phyloP scores from a whole-genome alignment of 2,888 invertebrate species.

The Pemphredon lugubris region DNA sequence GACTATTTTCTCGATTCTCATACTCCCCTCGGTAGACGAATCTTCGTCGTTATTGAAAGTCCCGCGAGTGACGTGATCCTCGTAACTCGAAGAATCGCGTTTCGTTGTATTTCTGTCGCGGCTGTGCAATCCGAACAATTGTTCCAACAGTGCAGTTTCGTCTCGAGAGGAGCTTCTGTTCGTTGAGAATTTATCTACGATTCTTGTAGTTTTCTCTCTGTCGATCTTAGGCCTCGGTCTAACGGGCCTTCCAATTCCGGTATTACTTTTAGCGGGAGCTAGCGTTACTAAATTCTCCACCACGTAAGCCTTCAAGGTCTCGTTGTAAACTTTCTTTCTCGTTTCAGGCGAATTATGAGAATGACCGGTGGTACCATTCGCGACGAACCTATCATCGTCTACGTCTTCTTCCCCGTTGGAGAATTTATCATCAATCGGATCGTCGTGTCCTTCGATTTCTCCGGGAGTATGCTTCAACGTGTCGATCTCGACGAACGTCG shows the following conservation, averaged over 20 bases:
- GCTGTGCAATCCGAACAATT: constrained; percentile 66
- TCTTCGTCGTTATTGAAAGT: neutral
- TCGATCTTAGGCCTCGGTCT: constrained; percentile 84
- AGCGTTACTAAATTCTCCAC: constrained; percentile 84
- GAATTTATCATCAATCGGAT: neutral
- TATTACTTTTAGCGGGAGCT: constrained; percentile 90
- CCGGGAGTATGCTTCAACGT: constrained; percentile 58
- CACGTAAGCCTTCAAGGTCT: constrained; percentile 74
- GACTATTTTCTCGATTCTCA: constrained; percentile 74
- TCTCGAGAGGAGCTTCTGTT: constrained; percentile 33
- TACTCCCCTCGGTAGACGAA: neutral
- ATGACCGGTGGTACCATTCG: constrained; percentile 31
- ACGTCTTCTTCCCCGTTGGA: neutral
- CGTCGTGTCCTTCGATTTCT: constrained; percentile 31
- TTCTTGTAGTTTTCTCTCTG: constrained; percentile 66
- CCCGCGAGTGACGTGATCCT: no score
- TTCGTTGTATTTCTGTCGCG: constrained; percentile 32
- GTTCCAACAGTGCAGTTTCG: constrained; percentile 65
- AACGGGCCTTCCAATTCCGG: constrained; percentile 88
- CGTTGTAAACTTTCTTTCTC: constrained; percentile 73
- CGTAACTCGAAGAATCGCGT: constrained; percentile 66
- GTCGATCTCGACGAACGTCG: constrained; percentile 73
- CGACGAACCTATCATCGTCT: neutral
- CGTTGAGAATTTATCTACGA: constrained; percentile 29
- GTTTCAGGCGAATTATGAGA: constrained; percentile 36